Base-by-base conservation (phyloP, 2,113 vertebrate species). In the Arenaria interpres region DNA sequence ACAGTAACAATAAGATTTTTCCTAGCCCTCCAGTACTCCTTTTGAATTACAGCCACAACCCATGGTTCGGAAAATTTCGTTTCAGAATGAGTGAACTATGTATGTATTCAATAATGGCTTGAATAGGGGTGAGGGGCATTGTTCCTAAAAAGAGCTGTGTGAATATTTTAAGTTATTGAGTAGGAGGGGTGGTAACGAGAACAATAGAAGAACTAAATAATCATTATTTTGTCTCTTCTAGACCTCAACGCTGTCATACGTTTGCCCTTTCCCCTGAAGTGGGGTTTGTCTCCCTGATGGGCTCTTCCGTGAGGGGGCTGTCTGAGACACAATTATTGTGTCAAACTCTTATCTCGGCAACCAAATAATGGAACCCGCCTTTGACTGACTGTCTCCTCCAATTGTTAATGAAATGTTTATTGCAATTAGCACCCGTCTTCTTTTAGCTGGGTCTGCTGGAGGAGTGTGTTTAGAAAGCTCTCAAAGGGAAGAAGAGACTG, bases 121-220 rank as follows among this genome's bases (percentile, higher is more conserved):
- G 32, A 87, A 63, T 51, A 20, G 22, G 46, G 22, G 39, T 35
- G 83, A 87, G 56, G 85, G 41, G 24, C 60, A 78, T 87, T 95
- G 86, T 64, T 95, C 19, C 93, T 84, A 87, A 96, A 89, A 75
- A 60, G 51, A 93, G 72, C 56, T 91, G 17, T 67, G 86, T 91
- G 91, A 94, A 78, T 96, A 90, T 95, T 96, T 95, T 72, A 96
- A 90, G 64, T 77, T 81, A 92, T 20, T 77, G 72, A 93, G 46
- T 78, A 77, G 80, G 51, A 91, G 51, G 72, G 19, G 72, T 56
- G 73, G 85, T 67, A 92, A 71, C 23, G 84, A 86, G 79, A 94
- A 90, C 92, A 89, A 93, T 32, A 71, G 79, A 57, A 77, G 81
- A 86, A 54, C 37, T 14, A 74, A 93, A 94, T 90, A 74, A 93